Percentiles rank a stretch among this genome's conserved stretches.
These are phyloP conservation scores for Notodonta dromedarius DNA, from an alignment of 2,888 invertebrate species.

Conservation along the genomic window DNA sequence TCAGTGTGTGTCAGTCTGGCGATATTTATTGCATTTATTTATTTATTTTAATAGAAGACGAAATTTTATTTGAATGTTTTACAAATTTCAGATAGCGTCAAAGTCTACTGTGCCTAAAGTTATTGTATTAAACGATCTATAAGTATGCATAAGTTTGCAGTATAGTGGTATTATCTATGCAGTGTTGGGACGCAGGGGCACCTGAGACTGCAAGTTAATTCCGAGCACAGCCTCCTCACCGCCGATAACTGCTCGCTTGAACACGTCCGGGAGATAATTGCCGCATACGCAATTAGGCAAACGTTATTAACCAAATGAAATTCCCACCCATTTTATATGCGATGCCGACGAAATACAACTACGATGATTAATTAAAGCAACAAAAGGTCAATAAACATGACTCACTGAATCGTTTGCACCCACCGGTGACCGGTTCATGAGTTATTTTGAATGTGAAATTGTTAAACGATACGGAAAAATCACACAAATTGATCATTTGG, in stretches of 20 bases:
- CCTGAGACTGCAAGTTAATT: slow-evolving; percentile 60
- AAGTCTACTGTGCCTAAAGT: no score
- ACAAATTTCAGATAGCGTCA: no score
- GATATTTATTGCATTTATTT: no score
- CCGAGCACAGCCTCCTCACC: slow-evolving; percentile 51
- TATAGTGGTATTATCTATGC: slow-evolving; percentile 34
- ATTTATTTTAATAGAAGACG: no score
- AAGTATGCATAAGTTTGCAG: slow-evolving; percentile 29
- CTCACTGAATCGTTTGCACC: slow-evolving; percentile 55
- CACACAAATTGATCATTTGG: slow-evolving; percentile 44
- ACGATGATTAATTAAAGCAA: slow-evolving; percentile 67
- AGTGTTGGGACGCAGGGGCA: slow-evolving; percentile 41
- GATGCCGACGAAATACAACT: slow-evolving; percentile 28
- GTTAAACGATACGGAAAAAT: slow-evolving; percentile 47
- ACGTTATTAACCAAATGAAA: slow-evolving; percentile 62
- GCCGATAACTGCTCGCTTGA: slow-evolving; percentile 55
- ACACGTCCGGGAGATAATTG: slow-evolving; percentile 68
- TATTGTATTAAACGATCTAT: slow-evolving; percentile 8
- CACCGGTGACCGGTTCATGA: slow-evolving; percentile 53
- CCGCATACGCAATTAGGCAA: slow-evolving; percentile 67
- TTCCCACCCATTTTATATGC: slow-evolving; percentile 40
- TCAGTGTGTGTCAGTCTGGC: no score
- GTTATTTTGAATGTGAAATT: slow-evolving; percentile 48
- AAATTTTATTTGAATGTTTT: no score
- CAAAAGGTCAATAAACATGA: slow-evolving; percentile 67